Percentiles rank a stretch among this genome's conserved stretches.
These are phyloP conservation scores for Homarus americanus DNA, from an alignment of 1,140 invertebrate species.

Conservation along the genomic window DNA sequence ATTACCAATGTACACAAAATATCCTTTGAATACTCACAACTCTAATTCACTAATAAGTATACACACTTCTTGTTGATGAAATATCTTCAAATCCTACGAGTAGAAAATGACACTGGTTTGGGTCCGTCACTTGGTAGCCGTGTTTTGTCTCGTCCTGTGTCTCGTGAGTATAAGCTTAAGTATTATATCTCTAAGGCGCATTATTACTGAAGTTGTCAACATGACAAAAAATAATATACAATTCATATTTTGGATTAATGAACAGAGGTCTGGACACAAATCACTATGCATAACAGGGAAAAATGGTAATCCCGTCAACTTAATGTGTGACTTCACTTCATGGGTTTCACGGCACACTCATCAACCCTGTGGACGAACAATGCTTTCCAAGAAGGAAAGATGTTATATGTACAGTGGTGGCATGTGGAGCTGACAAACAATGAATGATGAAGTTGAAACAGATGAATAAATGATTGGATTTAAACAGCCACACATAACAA, in stretches of 20 bases:
- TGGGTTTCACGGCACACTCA: not conserved
- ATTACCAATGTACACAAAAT: slow-evolving; percentile 3
- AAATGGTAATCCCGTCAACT: not conserved
- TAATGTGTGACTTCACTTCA: slow-evolving; percentile 1
- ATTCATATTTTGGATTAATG: not conserved
- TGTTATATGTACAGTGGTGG: not conserved
- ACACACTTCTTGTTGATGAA: not conserved
- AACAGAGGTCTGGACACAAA: not conserved
- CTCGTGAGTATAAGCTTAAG: not conserved
- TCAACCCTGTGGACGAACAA: slow-evolving; percentile 16
- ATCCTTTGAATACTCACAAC: not conserved
- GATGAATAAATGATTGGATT: slow-evolving; percentile 9
- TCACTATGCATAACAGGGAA: slow-evolving; percentile 11
- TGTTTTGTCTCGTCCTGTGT: not conserved
- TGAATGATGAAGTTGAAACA: slow-evolving; percentile 3
- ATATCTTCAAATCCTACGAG: not conserved
- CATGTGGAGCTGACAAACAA: slow-evolving; percentile 2
- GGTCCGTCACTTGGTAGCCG: not conserved
- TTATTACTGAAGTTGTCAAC: slow-evolving; percentile 9
- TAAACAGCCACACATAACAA: slow-evolving; percentile 11
- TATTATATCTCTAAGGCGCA: not conserved
- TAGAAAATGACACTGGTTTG: not conserved
- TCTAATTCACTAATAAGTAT: slow-evolving; percentile 9
- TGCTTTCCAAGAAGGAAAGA: slow-evolving; percentile 14
- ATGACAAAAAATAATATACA: slow-evolving; percentile 12